A percentile compares a stretch with the other conserved stretches of the same genome.
Evolutionary conservation across 2,888 invertebrate genomes (phyloP).

Genomic region (Protula sp.): DNA sequence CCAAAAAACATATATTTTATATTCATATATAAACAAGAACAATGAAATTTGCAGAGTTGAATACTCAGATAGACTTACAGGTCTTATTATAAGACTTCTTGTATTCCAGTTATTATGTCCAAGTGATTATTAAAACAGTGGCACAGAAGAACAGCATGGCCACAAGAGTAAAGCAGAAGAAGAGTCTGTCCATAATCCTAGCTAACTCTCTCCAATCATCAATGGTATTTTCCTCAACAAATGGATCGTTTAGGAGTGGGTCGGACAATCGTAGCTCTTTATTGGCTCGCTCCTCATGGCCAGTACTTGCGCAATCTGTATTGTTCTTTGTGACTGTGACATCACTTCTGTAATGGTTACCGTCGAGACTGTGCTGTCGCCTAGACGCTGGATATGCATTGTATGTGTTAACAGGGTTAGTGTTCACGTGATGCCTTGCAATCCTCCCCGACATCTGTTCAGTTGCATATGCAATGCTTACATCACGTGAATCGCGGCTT

Average conservation of each 20-base stretch:
- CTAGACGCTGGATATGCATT: background rate
- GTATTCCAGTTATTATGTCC: too few relatives aligned
- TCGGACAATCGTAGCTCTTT: conserved; percentile 1
- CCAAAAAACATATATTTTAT: too few relatives aligned
- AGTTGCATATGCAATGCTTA: background rate
- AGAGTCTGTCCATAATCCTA: conserved; percentile 56
- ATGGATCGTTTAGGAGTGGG: background rate
- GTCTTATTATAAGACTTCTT: too few relatives aligned
- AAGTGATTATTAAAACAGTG: conserved; percentile 44
- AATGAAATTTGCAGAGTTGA: too few relatives aligned
- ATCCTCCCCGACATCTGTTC: background rate
- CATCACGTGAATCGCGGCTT: background rate
- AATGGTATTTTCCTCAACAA: conserved; percentile 15
- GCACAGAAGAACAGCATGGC: conserved; percentile 48
- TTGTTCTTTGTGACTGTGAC: background rate
- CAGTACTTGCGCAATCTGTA: background rate
- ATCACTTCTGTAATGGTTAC: background rate
- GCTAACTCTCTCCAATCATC: conserved; percentile 55
- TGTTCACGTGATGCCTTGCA: background rate
- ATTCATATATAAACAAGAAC: too few relatives aligned
- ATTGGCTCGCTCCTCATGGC: background rate
- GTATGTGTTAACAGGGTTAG: too few relatives aligned
- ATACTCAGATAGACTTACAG: too few relatives aligned
- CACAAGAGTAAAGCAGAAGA: conserved; percentile 57
- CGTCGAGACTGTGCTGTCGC: background rate